Evolutionary conservation across 1,140 invertebrate genomes (phyloP).

Genomic region (Drosophila pandora): DNA sequence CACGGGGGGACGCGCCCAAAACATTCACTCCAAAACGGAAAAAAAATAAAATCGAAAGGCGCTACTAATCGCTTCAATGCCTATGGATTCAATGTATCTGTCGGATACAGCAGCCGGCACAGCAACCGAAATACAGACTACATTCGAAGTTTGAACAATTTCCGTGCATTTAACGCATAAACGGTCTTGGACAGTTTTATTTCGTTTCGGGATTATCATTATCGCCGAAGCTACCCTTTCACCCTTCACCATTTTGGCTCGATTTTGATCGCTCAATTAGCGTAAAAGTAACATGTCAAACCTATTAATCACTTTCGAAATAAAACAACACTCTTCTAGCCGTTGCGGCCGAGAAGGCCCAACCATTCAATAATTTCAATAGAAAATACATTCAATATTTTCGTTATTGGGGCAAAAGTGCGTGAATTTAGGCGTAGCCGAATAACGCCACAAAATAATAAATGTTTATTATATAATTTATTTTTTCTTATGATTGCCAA

Average conservation of each 20-base stretch:
- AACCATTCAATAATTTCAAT: slow-evolving; percentile 10
- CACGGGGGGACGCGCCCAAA: slow-evolving; percentile 69
- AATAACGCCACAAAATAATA: slow-evolving; percentile 12
- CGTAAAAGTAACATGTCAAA: slow-evolving; percentile 82
- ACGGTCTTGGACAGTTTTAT: slow-evolving; percentile 60
- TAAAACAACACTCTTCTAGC: slow-evolving; percentile 32
- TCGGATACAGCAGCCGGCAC: slow-evolving; percentile 29
- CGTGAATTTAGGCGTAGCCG: slow-evolving; percentile 73
- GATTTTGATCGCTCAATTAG: slow-evolving; percentile 82
- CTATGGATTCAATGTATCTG: slow-evolving; percentile 60
- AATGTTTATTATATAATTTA: slow-evolving; percentile 72
- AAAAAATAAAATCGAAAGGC: slow-evolving; percentile 73
- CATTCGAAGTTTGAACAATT: slow-evolving; percentile 42
- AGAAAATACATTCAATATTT: slow-evolving; percentile 32
- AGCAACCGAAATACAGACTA: slow-evolving; percentile 1
- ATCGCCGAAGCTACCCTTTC: slow-evolving; percentile 62
- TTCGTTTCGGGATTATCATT: slow-evolving; percentile 38
- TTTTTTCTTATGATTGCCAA: slow-evolving; percentile 79
- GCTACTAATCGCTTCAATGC: slow-evolving; percentile 77
- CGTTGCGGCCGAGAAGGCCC: neutral
- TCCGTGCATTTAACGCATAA: slow-evolving; percentile 77
- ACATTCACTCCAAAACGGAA: slow-evolving; percentile 62
- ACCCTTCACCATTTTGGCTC: slow-evolving; percentile 76
- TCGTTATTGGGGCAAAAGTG: slow-evolving; percentile 53
- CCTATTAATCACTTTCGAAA: slow-evolving; percentile 79